Evolutionary conservation across 2,797 vertebrate species (phyloP).

Genomic region (Gymnodraco acuticeps): DNA sequence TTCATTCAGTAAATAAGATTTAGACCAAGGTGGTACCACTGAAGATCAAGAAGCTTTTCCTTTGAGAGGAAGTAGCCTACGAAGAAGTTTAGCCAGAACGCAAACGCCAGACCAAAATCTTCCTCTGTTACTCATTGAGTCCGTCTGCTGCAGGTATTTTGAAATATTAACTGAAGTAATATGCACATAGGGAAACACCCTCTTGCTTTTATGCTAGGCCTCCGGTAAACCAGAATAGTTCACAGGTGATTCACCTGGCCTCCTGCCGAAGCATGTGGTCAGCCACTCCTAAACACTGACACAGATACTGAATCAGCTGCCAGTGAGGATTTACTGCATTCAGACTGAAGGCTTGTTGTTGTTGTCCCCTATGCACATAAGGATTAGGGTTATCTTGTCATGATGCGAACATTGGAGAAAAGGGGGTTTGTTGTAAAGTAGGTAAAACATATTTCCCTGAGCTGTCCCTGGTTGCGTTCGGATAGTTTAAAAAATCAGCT

Average conservation of each 20-base stretch:
- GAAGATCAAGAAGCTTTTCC: neutral
- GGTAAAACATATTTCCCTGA: neutral
- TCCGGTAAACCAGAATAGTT: constrained; percentile 36
- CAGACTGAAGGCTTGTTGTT: neutral
- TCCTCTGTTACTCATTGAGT: too few species aligned
- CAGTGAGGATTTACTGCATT: neutral
- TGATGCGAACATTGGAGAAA: neutral
- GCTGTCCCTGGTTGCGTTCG: too few species aligned
- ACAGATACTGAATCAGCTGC: neutral
- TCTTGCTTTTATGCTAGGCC: neutral
- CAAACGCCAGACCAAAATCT: neutral
- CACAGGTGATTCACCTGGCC: constrained; percentile 51
- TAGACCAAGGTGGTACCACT: neutral
- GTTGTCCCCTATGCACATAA: neutral
- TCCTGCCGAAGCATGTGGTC: neutral
- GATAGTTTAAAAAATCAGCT: too few species aligned
- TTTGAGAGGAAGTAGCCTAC: neutral
- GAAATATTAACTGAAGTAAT: constrained; percentile 11
- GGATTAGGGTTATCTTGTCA: neutral
- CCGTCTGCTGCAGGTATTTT: constrained; percentile 17
- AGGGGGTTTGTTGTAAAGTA: neutral
- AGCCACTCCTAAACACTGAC: constrained; percentile 25
- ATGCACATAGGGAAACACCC: constrained; percentile 1
- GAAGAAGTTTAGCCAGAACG: neutral
- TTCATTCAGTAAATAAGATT: neutral